Percentiles rank a stretch among this genome's conserved stretches.
These are phyloP conservation scores for Chiloscyllium plagiosum DNA, from an alignment of 2,113 vertebrate species.

Conservation along the genomic window DNA sequence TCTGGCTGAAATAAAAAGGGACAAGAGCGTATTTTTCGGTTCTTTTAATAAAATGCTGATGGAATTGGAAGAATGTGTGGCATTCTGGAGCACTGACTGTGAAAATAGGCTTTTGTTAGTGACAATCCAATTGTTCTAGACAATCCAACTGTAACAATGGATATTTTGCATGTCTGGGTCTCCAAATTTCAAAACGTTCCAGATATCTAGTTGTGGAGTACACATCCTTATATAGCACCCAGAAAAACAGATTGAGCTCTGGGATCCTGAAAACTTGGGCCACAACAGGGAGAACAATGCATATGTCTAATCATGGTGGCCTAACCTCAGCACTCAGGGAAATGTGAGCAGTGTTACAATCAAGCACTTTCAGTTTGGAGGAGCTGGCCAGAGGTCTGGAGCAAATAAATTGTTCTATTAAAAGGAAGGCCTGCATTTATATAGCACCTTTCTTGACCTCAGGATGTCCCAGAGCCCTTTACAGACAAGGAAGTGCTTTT, in stretches of 20 bases:
- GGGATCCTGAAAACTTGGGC: not conserved
- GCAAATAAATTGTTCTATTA: not conserved
- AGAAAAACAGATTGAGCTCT: not conserved
- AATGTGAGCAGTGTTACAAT: not conserved
- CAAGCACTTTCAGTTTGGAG: not conserved
- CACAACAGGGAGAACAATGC: too few relatives aligned
- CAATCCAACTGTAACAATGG: not conserved
- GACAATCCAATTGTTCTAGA: not conserved
- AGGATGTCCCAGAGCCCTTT: not conserved
- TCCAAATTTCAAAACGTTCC: not conserved
- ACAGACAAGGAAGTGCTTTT: not conserved
- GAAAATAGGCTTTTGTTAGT: not conserved
- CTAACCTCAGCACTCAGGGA: not conserved
- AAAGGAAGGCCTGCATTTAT: not conserved
- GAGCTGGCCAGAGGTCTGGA: not conserved
- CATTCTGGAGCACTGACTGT: not conserved
- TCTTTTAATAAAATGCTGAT: conserved; percentile 1
- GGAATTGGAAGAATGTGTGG: not conserved
- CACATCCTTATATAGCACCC: not conserved
- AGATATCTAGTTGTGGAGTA: not conserved
- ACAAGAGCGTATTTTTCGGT: not conserved
- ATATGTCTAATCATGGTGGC: not conserved
- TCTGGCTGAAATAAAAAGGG: not conserved
- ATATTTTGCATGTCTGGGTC: not conserved
- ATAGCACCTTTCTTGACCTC: not conserved